phyloP scores from a whole-genome alignment of 2,113 vertebrate species.

The Oreochromis niloticus region DNA sequence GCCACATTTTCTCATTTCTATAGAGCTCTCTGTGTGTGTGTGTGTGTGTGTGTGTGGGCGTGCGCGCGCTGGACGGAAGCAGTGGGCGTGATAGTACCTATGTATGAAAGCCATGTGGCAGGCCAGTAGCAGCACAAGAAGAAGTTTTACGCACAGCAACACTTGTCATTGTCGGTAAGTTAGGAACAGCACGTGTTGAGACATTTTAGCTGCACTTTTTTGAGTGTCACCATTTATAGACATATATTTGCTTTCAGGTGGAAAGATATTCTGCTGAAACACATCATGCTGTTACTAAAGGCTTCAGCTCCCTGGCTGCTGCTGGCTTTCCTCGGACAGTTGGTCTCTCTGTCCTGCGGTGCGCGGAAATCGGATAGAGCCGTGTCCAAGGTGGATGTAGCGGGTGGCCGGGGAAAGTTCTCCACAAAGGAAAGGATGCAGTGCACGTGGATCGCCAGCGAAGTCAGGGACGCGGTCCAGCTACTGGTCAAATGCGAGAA shows the following conservation, averaged over 20 bases:
- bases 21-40: background rate
- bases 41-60: background rate
- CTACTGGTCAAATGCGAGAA: conserved; percentile 71
- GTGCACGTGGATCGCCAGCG: conserved; percentile 73
- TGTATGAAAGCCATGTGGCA: conserved; percentile 65
- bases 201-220: background rate
- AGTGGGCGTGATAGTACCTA: conserved; percentile 68
- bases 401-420: conserved; percentile 69
- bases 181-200: background rate
- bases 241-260: background rate
- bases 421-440: conserved; percentile 56
- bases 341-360: conserved; percentile 52
- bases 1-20: background rate
- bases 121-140: background rate
- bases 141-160: background rate
- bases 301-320: conserved; percentile 63
- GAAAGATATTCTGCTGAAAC: background rate
- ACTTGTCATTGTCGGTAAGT: background rate
- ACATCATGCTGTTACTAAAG: conserved; percentile 56
- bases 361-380: conserved; percentile 3
- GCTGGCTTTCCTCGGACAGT: conserved; percentile 66
- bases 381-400: background rate
- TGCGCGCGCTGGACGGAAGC: background rate
- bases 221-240: background rate
- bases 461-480: conserved; percentile 2